phyloP scores from a whole-genome alignment of 2,888 invertebrate species.

The Hirtodrosophila cameraria region DNA sequence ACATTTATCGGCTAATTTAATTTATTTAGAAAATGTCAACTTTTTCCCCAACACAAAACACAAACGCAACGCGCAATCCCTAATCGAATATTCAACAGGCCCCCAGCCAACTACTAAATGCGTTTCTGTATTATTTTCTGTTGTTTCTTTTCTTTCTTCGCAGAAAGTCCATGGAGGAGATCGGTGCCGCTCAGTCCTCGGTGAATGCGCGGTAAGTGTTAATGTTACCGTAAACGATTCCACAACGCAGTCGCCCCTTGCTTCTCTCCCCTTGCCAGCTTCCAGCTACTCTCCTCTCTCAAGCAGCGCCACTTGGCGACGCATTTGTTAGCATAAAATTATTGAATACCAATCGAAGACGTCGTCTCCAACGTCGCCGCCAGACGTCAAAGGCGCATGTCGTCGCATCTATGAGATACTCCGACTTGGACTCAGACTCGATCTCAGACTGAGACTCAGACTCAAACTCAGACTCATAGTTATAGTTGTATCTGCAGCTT shows the following conservation, averaged over 20 bases:
- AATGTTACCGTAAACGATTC: slow-evolving; percentile 78
- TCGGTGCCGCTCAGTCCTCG: slow-evolving; percentile 91
- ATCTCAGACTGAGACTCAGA: slow-evolving; percentile 17
- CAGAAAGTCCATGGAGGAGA: slow-evolving; percentile 94
- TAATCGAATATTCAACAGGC: slow-evolving; percentile 75
- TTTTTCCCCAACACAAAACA: too few relatives aligned
- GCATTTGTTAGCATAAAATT: slow-evolving; percentile 84
- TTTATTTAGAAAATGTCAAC: slow-evolving; percentile 81
- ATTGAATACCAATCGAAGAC: slow-evolving; percentile 76
- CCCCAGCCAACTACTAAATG: slow-evolving; percentile 40
- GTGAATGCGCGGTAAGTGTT: slow-evolving; percentile 94
- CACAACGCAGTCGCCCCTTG: slow-evolving; percentile 24
- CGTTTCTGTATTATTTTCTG: slow-evolving; percentile 30
- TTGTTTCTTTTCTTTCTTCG: slow-evolving; percentile 85
- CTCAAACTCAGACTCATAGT: slow-evolving; percentile 12
- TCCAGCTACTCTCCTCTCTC: not conserved
- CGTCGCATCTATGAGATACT: slow-evolving; percentile 72
- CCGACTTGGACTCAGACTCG: slow-evolving; percentile 26
- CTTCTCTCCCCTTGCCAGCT: slow-evolving; percentile 9
- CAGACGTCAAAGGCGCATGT: slow-evolving; percentile 74
- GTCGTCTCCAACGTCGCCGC: slow-evolving; percentile 67
- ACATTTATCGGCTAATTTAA: slow-evolving; percentile 83
- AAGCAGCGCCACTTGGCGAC: slow-evolving; percentile 72
- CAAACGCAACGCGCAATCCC: slow-evolving; percentile 51
- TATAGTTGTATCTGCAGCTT: slow-evolving; percentile 39